These are phyloP conservation scores for Caenorhabditis latens DNA, from an alignment of 1,140 invertebrate species.

Conservation along the genomic window DNA sequence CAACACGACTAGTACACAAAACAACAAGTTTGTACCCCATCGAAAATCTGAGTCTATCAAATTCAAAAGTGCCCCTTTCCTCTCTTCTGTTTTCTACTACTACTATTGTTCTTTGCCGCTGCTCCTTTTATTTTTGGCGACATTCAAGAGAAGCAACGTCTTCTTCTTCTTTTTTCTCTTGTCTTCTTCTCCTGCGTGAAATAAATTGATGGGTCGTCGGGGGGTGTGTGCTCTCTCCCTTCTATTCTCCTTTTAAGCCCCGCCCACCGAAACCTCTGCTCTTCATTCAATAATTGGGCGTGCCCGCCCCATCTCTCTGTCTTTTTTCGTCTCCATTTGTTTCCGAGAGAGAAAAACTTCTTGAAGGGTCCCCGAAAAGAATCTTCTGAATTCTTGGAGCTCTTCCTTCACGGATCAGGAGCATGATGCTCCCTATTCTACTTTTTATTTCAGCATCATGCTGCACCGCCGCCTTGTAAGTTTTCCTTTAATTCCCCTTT, in stretches of 20 bases:
- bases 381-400: background rate
- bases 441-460: conserved; percentile 10
- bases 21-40: background rate
- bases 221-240: conserved; percentile 12
- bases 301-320: conserved; percentile 35
- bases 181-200: conserved; percentile 19
- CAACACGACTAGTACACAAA: background rate
- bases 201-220: conserved; percentile 50
- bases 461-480: conserved; percentile 1
- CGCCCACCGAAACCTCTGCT: background rate
- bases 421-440: conserved; percentile 19
- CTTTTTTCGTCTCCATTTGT: conserved; percentile 31
- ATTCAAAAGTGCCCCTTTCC: conserved; percentile 9
- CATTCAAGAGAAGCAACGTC: conserved; percentile 36
- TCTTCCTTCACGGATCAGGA: background rate
- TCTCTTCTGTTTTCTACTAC: background rate
- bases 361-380: background rate
- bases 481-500: background rate
- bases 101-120: conserved; percentile 53
- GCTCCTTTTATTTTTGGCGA: conserved; percentile 54
- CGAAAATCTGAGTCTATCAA: background rate
- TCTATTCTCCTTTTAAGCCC: conserved; percentile 13
- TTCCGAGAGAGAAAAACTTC: conserved; percentile 18
- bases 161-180: conserved; percentile 2
- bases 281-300: conserved; percentile 54